phyloP scores from a whole-genome alignment of 2,888 invertebrate genomes.

The Cenopis cana region DNA sequence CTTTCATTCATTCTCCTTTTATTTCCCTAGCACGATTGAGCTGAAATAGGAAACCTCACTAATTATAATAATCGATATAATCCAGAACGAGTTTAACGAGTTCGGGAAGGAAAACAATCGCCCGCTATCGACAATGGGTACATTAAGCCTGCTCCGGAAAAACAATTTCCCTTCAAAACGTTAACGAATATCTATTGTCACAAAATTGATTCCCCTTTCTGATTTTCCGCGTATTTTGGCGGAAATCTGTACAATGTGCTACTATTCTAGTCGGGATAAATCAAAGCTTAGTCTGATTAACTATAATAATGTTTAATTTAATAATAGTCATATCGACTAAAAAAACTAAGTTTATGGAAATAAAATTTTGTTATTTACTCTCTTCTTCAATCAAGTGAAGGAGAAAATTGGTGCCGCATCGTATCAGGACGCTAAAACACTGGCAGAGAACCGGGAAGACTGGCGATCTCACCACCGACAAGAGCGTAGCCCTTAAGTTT shows the following conservation, averaged over 20 bases:
- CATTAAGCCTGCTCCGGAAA: constrained; percentile 27
- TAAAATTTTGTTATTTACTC: too few species aligned
- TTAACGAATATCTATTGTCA: constrained; percentile 39
- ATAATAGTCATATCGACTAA: too few species aligned
- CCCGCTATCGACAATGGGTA: constrained; percentile 26
- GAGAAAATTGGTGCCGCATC: too few species aligned
- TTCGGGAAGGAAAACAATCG: constrained; percentile 21
- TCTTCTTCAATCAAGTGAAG: too few species aligned
- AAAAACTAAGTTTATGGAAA: too few species aligned
- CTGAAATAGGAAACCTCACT: neutral
- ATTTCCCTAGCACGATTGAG: neutral
- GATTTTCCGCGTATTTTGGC: constrained; percentile 7
- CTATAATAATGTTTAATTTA: neutral
- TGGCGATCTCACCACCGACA: too few species aligned
- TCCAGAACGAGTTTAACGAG: neutral
- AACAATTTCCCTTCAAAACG: constrained; percentile 33
- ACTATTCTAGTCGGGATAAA: neutral
- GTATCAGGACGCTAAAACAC: too few species aligned
- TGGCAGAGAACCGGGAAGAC: too few species aligned
- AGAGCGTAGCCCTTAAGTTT: too few species aligned
- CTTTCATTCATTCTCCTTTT: neutral
- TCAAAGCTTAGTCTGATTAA: neutral
- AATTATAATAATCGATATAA: constrained; percentile 21
- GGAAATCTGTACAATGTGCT: constrained; percentile 3
- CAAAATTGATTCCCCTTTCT: constrained; percentile 24